Evolutionary conservation across 2,888 invertebrate species (phyloP).

Genomic region (Epinotia brunnichana): DNA sequence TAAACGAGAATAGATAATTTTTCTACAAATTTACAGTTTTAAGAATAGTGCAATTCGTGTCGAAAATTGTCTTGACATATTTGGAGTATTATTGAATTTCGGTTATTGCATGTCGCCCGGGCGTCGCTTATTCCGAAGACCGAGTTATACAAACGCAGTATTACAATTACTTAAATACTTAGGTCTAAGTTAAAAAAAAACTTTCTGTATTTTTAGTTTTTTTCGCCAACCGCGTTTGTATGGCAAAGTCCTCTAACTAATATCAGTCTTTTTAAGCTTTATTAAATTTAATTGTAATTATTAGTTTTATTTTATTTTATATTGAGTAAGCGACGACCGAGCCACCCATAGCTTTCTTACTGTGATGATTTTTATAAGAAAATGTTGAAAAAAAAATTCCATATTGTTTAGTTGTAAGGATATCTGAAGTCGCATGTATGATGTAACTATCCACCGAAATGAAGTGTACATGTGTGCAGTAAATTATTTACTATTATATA

Average conservation of each 20-base stretch:
- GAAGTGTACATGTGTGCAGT: slow-evolving; percentile 30
- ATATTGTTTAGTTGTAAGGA: slow-evolving; percentile 48
- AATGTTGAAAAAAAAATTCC: slow-evolving; percentile 55
- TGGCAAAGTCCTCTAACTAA: slow-evolving; percentile 20
- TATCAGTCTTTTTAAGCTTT: slow-evolving; percentile 53
- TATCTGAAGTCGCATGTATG: slow-evolving; percentile 19
- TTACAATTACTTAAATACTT: slow-evolving; percentile 7
- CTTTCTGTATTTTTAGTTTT: neutral
- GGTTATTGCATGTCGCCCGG: slow-evolving; percentile 44
- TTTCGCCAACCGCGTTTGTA: slow-evolving; percentile 18
- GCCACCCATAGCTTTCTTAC: slow-evolving; percentile 55
- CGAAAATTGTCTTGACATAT: slow-evolving; percentile 42
- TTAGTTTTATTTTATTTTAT: slow-evolving; percentile 47
- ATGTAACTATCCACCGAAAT: slow-evolving; percentile 41
- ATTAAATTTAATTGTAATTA: slow-evolving; percentile 52
- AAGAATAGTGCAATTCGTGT: slow-evolving; percentile 49
- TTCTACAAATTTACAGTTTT: slow-evolving; percentile 47
- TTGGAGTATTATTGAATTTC: slow-evolving; percentile 44
- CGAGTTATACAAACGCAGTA: slow-evolving; percentile 4
- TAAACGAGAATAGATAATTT: slow-evolving; percentile 45
- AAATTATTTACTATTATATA: slow-evolving; percentile 45
- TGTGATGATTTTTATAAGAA: slow-evolving; percentile 61
- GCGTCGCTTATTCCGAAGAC: slow-evolving; percentile 47
- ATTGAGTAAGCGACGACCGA: slow-evolving; percentile 46
- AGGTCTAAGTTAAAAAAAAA: slow-evolving; percentile 6